These are phyloP conservation scores for Cheilinus undulatus DNA, from an alignment of 2,113 vertebrate species.

Conservation along the genomic window DNA sequence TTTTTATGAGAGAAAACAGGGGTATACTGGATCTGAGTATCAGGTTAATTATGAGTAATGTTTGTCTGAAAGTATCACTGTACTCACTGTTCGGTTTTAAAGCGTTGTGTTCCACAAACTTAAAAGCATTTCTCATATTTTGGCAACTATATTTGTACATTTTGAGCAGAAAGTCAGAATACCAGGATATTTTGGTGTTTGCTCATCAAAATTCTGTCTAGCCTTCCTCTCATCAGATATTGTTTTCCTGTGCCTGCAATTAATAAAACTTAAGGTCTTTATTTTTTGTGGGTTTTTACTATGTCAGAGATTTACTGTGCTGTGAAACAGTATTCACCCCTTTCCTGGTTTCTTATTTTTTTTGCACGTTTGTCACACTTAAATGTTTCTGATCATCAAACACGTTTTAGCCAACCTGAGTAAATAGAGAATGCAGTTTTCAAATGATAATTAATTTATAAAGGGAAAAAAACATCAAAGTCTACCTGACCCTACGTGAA, in stretches of 20 bases:
- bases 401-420: too few relatives aligned
- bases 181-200: conserved; percentile 21
- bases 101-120: conserved; percentile 23
- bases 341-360: too few relatives aligned
- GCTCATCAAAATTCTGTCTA: conserved; percentile 36
- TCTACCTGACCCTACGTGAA: too few relatives aligned
- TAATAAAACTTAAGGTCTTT: conserved; percentile 67
- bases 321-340: too few relatives aligned
- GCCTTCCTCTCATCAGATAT: conserved; percentile 43
- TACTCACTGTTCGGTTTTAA: conserved; percentile 2
- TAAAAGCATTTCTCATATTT: conserved; percentile 43
- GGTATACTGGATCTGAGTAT: conserved; percentile 5
- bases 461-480: too few relatives aligned
- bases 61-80: too few relatives aligned
- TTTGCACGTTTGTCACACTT: too few relatives aligned
- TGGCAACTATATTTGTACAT: conserved; percentile 59
- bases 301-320: too few relatives aligned
- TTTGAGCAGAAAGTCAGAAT: conserved; percentile 49
- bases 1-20: neutral
- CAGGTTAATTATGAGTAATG: too few relatives aligned
- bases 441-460: too few relatives aligned
- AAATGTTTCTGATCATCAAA: too few relatives aligned
- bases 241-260: conserved; percentile 67
- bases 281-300: neutral
- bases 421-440: too few relatives aligned